phyloP scores from a whole-genome alignment of 2,797 vertebrate genomes.

The Hemibagrus guttatus region DNA sequence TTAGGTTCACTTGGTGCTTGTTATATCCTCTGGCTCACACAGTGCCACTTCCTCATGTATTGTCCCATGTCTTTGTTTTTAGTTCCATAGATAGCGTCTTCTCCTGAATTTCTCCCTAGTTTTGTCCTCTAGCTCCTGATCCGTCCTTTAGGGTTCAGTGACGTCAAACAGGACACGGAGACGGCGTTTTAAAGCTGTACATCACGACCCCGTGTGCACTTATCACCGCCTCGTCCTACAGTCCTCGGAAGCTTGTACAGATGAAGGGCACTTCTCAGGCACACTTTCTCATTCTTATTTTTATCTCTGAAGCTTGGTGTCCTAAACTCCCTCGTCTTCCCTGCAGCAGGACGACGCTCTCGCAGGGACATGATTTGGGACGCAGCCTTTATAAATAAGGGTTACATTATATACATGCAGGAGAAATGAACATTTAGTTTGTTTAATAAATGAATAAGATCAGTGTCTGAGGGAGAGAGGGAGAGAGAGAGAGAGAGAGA shows the following conservation, averaged over 20 bases:
- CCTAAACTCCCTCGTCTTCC: background rate
- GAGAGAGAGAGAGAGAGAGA: no score
- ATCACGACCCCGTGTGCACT: background rate
- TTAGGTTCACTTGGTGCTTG: background rate
- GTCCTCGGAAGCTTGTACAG: background rate
- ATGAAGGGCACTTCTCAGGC: background rate
- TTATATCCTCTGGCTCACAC: background rate
- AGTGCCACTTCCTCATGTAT: background rate
- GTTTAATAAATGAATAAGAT: background rate
- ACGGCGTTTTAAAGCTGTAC: background rate
- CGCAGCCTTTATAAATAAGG: background rate
- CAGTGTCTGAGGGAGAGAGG: background rate
- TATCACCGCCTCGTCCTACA: background rate
- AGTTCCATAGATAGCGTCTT: background rate
- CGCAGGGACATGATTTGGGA: background rate
- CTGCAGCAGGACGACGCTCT: background rate
- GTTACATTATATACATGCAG: background rate
- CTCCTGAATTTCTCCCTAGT: background rate
- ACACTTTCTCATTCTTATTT: background rate
- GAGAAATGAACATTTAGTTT: background rate
- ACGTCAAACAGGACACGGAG: background rate
- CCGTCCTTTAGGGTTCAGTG: background rate
- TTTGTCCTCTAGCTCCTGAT: constrained; percentile 8
- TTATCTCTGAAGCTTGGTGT: background rate
- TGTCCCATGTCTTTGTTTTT: background rate